phyloP scores from a whole-genome alignment of 1,140 invertebrate species.

The Drosophila rhopaloa region DNA sequence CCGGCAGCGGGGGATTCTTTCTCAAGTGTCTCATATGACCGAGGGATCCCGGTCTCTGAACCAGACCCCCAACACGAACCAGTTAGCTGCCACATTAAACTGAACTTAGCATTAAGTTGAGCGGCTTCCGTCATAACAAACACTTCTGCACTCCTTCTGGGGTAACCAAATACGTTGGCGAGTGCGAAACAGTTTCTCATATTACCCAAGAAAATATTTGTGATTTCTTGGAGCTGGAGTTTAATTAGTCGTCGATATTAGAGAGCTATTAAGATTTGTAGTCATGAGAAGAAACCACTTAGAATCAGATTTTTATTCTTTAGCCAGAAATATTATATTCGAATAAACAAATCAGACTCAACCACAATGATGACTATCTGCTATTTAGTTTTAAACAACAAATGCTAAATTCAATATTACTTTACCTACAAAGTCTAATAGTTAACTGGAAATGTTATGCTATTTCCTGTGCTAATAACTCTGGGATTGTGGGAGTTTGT shows the following conservation, averaged over 20 bases:
- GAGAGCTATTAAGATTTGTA: too few relatives aligned
- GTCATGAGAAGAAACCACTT: too few relatives aligned
- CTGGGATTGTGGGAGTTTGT: conserved; percentile 4
- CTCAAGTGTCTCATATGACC: conserved; percentile 77
- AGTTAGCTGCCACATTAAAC: conserved; percentile 48
- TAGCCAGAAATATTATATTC: too few relatives aligned
- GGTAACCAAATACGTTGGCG: conserved; percentile 57
- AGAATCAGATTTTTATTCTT: too few relatives aligned
- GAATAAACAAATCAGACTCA: too few relatives aligned
- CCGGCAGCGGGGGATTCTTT: conserved; percentile 46
- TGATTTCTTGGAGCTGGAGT: conserved; percentile 40
- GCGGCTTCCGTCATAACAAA: conserved; percentile 71
- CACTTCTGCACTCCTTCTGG: conserved; percentile 20
- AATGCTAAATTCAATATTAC: too few relatives aligned
- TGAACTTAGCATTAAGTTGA: conserved; percentile 56
- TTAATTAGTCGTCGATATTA: conserved; percentile 44
- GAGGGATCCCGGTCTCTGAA: conserved; percentile 18
- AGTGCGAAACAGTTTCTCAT: conserved; percentile 31
- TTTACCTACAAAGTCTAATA: too few relatives aligned
- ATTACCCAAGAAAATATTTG: conserved; percentile 27
- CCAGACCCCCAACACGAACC: conserved; percentile 18
- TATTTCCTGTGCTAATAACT: background rate
- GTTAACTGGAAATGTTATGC: background rate
- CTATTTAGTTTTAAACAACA: background rate
- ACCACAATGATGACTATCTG: too few relatives aligned